These are phyloP conservation scores for Linyphia triangularis DNA, from an alignment of 2,888 invertebrate species.

Conservation along the genomic window DNA sequence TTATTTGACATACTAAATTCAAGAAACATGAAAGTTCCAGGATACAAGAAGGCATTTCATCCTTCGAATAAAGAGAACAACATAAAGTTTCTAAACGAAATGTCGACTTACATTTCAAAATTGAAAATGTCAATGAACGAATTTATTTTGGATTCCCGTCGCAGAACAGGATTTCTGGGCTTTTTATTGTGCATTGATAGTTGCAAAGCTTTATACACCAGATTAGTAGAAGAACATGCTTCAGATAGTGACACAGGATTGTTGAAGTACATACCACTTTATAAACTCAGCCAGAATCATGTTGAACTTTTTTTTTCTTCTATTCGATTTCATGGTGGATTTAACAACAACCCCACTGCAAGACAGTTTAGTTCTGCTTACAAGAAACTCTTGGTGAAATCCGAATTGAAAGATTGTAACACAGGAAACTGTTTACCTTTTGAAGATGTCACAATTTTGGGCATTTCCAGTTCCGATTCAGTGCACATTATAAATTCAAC, in stretches of 20 bases:
- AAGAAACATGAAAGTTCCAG: background rate
- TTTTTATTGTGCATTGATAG: background rate
- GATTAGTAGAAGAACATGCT: background rate
- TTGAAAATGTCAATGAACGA: background rate
- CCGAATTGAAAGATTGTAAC: too few species aligned
- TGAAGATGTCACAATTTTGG: too few species aligned
- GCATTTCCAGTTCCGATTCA: too few species aligned
- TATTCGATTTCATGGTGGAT: background rate
- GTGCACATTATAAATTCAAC: too few species aligned
- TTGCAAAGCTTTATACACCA: background rate
- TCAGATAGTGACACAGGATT: background rate
- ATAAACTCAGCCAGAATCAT: background rate
- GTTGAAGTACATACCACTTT: background rate
- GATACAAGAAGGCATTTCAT: constrained; percentile 7
- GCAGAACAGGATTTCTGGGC: constrained; percentile 12
- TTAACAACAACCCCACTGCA: constrained; percentile 21
- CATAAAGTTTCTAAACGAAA: background rate
- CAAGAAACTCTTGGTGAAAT: too few species aligned
- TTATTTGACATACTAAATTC: constrained; percentile 24
- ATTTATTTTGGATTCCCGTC: background rate
- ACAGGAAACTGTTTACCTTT: too few species aligned
- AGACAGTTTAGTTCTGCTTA: constrained; percentile 10
- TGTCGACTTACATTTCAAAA: background rate
- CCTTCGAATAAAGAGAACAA: background rate
- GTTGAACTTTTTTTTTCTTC: background rate